Evolutionary conservation across 37 sponge, comb jelly and placozoan genomes (phyloP).

Genomic region (Geodia barretti): DNA sequence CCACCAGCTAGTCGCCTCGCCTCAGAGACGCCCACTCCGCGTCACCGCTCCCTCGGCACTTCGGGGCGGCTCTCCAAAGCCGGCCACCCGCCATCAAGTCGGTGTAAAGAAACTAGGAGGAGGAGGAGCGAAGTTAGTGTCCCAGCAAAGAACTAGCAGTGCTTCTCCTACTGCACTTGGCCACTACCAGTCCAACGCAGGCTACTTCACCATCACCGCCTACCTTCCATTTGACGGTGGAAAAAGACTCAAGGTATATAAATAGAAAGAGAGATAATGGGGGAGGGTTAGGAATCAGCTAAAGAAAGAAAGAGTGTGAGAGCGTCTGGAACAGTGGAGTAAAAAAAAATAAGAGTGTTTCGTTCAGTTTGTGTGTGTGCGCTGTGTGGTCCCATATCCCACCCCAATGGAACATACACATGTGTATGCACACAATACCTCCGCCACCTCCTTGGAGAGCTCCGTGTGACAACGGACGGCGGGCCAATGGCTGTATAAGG

Average conservation of each 20-base stretch:
- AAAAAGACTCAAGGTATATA: constrained; percentile 58
- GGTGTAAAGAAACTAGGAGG: constrained; percentile 1
- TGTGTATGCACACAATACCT: neutral
- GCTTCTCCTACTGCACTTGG: neutral
- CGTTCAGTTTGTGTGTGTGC: too few relatives aligned
- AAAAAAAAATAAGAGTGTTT: too few relatives aligned
- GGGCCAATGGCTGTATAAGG: too few relatives aligned
- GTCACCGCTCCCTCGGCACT: too few relatives aligned
- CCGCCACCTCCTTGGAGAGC: too few relatives aligned
- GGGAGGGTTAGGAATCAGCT: neutral
- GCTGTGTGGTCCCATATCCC: neutral
- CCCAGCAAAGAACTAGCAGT: neutral
- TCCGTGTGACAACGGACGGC: too few relatives aligned
- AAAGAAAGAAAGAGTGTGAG: neutral
- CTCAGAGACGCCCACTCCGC: neutral
- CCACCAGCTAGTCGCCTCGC: neutral
- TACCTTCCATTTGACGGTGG: constrained; percentile 64
- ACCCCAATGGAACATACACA: neutral
- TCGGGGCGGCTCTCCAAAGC: constrained; percentile 37
- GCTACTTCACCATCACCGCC: constrained; percentile 61
- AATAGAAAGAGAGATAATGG: neutral
- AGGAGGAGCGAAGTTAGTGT: neutral
- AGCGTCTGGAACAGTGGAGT: too few relatives aligned
- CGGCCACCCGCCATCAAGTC: constrained; percentile 11
- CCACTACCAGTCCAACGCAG: constrained; percentile 9